Conservation (phyloP, 2,888 invertebrate species). For the Eupithecia dodoneata region DNA sequence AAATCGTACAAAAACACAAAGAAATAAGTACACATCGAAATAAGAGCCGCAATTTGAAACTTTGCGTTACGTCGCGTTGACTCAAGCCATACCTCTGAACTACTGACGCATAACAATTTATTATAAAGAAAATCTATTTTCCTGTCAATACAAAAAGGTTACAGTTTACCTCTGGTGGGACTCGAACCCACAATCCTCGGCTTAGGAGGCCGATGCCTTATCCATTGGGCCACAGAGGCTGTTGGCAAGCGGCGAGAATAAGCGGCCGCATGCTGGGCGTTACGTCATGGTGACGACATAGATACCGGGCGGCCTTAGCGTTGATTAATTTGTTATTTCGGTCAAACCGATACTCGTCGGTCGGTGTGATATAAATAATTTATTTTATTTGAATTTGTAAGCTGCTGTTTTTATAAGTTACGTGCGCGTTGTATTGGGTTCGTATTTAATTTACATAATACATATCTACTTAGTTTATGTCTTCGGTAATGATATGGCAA, state of each 20-base stretch:
- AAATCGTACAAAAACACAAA: background rate
- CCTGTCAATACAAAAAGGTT: constrained; percentile 56
- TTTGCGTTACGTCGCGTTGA: background rate
- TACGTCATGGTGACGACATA: constrained; percentile 61
- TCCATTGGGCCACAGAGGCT: constrained; percentile 93
- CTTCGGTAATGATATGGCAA: background rate
- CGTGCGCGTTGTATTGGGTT: background rate
- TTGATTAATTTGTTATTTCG: constrained; percentile 48
- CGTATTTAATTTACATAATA: background rate
- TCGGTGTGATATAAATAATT: constrained; percentile 17
- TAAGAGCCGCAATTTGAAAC: background rate
- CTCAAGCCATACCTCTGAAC: background rate
- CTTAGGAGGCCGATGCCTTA: constrained; percentile 94
- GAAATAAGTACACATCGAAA: background rate
- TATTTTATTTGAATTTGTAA: constrained; percentile 10
- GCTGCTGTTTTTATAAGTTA: background rate
- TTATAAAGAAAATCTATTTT: constrained; percentile 19
- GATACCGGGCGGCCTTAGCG: constrained; percentile 58
- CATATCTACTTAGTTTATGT: background rate
- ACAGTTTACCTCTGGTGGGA: constrained; percentile 91
- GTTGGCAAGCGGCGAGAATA: constrained; percentile 92
- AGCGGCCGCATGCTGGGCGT: constrained; percentile 75
- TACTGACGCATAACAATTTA: background rate
- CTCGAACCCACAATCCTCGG: constrained; percentile 94
- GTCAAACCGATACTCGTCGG: constrained; percentile 39